These are phyloP conservation scores for Acanthoscelides obtectus DNA, from an alignment of 2,888 invertebrate genomes.

Conservation along the genomic window DNA sequence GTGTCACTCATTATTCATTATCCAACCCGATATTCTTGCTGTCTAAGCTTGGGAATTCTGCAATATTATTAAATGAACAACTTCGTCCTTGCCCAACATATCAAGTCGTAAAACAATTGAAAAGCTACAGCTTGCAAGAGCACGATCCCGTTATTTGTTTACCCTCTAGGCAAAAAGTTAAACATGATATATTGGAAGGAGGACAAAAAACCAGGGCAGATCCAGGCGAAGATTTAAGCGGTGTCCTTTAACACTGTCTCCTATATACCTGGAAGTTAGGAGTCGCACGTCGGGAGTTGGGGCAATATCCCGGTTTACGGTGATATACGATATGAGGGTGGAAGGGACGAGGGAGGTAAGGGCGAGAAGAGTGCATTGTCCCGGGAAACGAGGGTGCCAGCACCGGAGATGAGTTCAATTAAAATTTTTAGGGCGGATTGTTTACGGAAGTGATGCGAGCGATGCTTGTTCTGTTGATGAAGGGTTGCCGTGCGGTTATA, in stretches of 20 bases:
- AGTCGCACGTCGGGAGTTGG: neutral
- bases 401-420: neutral
- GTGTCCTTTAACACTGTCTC: conserved; percentile 10
- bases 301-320: neutral
- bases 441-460: neutral
- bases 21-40: too few species aligned
- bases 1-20: too few species aligned
- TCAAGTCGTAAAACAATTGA: too few species aligned
- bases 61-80: too few species aligned
- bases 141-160: neutral
- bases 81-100: too few species aligned
- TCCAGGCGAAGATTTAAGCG: conserved; percentile 20
- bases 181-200: neutral
- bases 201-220: neutral
- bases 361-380: neutral
- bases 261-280: neutral
- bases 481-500: neutral
- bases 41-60: too few species aligned
- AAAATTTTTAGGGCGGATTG: neutral
- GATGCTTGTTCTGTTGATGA: neutral
- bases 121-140: neutral
- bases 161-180: neutral
- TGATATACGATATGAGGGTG: neutral
- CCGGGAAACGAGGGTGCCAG: neutral
- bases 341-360: too few species aligned